Evolutionary conservation across 1,140 invertebrate species (phyloP).

Genomic region (Drosophila repletoides): DNA sequence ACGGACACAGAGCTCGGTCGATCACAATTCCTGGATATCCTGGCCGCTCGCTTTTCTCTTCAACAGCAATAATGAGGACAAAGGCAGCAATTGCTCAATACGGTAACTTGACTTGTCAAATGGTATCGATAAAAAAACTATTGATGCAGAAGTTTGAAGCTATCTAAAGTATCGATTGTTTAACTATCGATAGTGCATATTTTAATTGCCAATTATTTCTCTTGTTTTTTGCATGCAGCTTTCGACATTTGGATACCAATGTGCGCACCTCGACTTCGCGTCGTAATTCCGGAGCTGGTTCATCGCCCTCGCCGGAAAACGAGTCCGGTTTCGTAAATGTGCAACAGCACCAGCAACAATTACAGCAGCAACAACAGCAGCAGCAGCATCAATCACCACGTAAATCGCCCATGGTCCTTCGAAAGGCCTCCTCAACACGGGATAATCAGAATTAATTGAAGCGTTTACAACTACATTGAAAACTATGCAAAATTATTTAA

Average conservation of each 20-base stretch:
- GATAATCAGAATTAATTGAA: conserved; percentile 61
- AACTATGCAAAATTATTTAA: conserved; percentile 31
- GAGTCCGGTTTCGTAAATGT: conserved; percentile 68
- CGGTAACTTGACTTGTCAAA: conserved; percentile 87
- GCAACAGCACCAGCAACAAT: conserved; percentile 48
- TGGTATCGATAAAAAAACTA: no score
- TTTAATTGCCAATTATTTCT: background rate
- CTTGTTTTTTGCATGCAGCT: conserved; percentile 83
- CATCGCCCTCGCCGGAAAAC: conserved; percentile 86
- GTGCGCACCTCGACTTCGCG: conserved; percentile 83
- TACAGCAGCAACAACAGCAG: conserved; percentile 15
- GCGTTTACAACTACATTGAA: background rate
- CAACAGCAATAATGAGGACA: conserved; percentile 86
- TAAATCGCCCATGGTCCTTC: conserved; percentile 77
- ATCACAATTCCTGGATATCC: conserved; percentile 90
- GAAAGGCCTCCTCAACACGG: conserved; percentile 61
- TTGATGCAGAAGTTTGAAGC: no score
- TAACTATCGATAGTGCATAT: no score
- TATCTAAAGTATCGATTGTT: no score
- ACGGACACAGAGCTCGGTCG: conserved; percentile 82
- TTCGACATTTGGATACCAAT: conserved; percentile 92
- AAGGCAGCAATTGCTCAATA: conserved; percentile 88
- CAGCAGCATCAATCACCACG: conserved; percentile 77
- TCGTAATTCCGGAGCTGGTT: conserved; percentile 83
- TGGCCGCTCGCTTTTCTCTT: conserved; percentile 94